These are phyloP conservation scores for Corythoichthys haematopterus DNA, from an alignment of 2,113 vertebrate genomes.

Conservation along the genomic window DNA sequence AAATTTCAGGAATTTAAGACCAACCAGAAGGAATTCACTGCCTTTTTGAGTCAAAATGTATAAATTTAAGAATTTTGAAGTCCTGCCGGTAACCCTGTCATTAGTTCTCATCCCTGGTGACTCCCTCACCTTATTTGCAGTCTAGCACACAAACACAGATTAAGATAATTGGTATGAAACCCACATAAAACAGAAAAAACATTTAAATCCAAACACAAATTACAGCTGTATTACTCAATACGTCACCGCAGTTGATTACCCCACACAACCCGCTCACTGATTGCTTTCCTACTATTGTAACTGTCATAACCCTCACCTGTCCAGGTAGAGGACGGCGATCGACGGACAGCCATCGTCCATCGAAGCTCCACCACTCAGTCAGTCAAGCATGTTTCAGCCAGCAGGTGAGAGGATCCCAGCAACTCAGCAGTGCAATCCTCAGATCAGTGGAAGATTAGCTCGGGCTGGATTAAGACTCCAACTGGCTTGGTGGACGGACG, in stretches of 20 bases:
- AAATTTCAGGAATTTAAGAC: too few species aligned
- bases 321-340: constrained; percentile 48
- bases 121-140: constrained; percentile 11
- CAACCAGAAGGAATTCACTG: background rate
- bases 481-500: constrained; percentile 25
- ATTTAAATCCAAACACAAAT: constrained; percentile 18
- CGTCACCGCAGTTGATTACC: constrained; percentile 26
- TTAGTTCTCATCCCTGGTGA: constrained; percentile 6
- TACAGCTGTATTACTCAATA: constrained; percentile 39
- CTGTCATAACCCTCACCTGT: constrained; percentile 53
- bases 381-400: constrained; percentile 25
- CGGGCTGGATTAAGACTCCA: constrained; percentile 35
- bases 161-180: constrained; percentile 2
- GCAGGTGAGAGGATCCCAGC: constrained; percentile 34
- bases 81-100: background rate
- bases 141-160: constrained; percentile 19
- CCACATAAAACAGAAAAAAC: constrained; percentile 4
- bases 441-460: constrained; percentile 49
- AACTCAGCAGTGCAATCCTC: constrained; percentile 37
- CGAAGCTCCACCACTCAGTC: constrained; percentile 13
- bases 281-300: constrained; percentile 42
- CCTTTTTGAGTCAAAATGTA: too few species aligned
- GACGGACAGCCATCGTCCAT: constrained; percentile 48
- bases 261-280: constrained; percentile 29
- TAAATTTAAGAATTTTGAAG: too few species aligned